Conservation (phyloP, 2,888 invertebrate genomes). For the Drosophila infuscata region DNA sequence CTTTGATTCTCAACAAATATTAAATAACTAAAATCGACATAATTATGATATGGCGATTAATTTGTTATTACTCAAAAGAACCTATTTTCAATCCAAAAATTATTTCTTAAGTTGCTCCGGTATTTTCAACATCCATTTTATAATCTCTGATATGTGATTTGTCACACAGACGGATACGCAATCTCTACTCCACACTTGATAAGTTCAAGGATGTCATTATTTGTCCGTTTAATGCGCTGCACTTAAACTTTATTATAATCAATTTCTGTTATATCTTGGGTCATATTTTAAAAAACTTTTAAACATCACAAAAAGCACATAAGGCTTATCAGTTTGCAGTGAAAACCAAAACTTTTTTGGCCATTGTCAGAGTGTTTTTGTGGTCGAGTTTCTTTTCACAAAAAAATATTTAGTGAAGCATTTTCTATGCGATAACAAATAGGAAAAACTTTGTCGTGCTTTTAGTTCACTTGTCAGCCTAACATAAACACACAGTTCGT, state of each 20-base stretch:
- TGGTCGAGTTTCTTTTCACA: slow-evolving; percentile 11
- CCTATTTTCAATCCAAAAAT: neutral
- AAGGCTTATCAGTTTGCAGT: neutral
- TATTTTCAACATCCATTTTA: neutral
- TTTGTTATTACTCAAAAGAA: neutral
- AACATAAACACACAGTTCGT: slow-evolving; percentile 15
- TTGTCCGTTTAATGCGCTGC: neutral
- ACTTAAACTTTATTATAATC: neutral
- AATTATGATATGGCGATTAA: neutral
- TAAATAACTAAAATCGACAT: neutral
- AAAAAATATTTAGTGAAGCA: slow-evolving; percentile 8
- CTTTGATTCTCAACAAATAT: neutral
- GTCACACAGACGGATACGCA: neutral
- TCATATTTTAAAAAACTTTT: neutral
- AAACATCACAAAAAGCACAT: neutral
- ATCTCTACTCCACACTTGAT: neutral
- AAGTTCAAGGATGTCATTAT: neutral
- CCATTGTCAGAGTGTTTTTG: slow-evolving; percentile 10
- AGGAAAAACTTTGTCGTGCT: slow-evolving; percentile 12
- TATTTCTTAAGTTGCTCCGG: neutral
- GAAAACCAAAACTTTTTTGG: slow-evolving; percentile 4
- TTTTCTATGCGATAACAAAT: slow-evolving; percentile 7
- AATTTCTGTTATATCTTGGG: neutral
- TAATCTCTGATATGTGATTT: neutral
- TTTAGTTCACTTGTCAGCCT: slow-evolving; percentile 28